phyloP scores from a whole-genome alignment of 2,888 invertebrate species.

The Tenthredo mesomela region DNA sequence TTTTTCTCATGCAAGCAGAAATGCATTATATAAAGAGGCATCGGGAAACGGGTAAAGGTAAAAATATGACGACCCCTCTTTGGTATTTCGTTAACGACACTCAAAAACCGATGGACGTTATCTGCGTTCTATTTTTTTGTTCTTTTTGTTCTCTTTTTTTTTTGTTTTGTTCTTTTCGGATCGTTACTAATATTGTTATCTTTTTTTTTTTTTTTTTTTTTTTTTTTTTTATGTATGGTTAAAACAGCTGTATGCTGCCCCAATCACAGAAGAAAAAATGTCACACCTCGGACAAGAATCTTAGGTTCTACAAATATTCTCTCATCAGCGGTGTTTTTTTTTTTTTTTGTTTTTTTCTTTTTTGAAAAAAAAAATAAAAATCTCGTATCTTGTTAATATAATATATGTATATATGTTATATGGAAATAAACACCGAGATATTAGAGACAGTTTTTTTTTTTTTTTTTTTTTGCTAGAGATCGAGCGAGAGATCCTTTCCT shows the following conservation, averaged over 20 bases:
- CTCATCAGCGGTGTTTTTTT: constrained; percentile 56
- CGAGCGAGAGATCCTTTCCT: constrained; percentile 74
- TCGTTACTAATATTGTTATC: constrained; percentile 64
- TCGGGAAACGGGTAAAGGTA: constrained; percentile 60
- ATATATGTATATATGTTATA: constrained; percentile 75
- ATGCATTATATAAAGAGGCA: constrained; percentile 74
- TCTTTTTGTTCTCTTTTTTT: constrained; percentile 63
- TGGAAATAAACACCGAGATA: constrained; percentile 38
- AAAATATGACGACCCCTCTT: constrained; percentile 72
- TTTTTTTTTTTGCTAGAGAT: constrained; percentile 34
- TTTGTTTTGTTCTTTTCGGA: constrained; percentile 32
- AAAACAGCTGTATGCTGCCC: constrained; percentile 85
- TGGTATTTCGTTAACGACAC: constrained; percentile 82
- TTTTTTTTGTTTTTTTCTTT: constrained; percentile 7
- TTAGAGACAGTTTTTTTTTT: constrained; percentile 48
- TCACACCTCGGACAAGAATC: constrained; percentile 84
- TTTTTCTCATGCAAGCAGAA: constrained; percentile 74
- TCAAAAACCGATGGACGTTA: constrained; percentile 84
- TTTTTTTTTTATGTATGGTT: constrained; percentile 60
- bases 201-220: constrained; percentile 46
- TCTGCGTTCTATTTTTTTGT: constrained; percentile 63
- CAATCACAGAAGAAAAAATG: constrained; percentile 93
- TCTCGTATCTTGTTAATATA: constrained; percentile 81
- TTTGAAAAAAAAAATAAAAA: constrained; percentile 75
- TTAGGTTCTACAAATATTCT: constrained; percentile 71